These are phyloP conservation scores for Cynopterus brachyotis DNA, from an alignment of 2,113 vertebrate species.

Conservation along the genomic window DNA sequence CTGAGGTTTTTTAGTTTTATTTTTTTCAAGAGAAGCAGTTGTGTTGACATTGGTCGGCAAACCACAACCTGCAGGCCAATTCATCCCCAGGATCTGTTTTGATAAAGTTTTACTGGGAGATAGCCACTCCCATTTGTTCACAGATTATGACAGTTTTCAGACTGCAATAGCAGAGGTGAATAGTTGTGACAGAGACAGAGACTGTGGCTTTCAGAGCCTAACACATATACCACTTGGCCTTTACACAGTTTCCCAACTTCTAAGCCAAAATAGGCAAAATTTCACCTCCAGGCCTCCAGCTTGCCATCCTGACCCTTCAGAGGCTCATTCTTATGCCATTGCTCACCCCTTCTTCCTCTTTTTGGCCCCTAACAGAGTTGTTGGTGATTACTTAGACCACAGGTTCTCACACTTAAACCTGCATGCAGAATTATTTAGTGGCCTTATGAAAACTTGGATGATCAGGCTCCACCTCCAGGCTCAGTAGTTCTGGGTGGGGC, in stretches of 20 bases:
- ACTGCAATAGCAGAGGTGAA: background rate
- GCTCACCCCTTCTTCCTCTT: background rate
- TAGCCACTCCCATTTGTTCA: background rate
- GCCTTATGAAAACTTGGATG: background rate
- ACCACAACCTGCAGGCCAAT: background rate
- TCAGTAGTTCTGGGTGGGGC: background rate
- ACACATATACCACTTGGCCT: background rate
- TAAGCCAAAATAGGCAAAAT: background rate
- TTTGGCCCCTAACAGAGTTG: background rate
- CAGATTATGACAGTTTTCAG: background rate
- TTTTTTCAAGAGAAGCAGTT: background rate
- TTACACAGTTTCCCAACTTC: background rate
- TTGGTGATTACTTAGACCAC: background rate
- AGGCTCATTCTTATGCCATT: background rate
- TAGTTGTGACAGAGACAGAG: background rate
- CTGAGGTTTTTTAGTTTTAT: background rate
- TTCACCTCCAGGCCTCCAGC: background rate
- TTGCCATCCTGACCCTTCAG: background rate
- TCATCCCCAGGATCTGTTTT: background rate
- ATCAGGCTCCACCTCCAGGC: background rate
- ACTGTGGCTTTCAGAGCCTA: background rate
- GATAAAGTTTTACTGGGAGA: background rate
- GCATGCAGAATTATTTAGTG: no score
- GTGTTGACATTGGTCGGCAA: background rate
- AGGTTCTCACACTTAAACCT: background rate